Percentiles rank a stretch among this genome's conserved stretches.
Evolutionary conservation across 35 echinoderm and acorn worm species (phyloP).

Genomic region (Eucidaris tribuloides): DNA sequence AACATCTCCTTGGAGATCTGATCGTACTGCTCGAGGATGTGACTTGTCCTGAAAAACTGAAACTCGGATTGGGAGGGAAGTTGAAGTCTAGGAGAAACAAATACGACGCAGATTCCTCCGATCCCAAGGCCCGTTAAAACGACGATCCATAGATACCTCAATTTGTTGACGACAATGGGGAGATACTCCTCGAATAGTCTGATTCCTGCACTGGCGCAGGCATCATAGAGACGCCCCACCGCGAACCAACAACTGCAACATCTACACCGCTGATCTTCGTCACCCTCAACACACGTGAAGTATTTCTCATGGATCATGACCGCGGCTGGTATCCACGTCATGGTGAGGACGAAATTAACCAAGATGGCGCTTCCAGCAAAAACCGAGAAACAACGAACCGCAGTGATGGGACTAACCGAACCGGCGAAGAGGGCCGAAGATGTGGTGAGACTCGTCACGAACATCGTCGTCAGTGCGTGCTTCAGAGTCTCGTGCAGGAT

Average conservation of each 20-base stretch:
- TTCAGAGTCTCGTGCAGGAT: conserved; percentile 57
- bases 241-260: neutral
- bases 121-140: conserved; percentile 45
- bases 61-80: conserved; percentile 50
- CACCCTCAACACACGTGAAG: neutral
- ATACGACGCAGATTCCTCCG: conserved; percentile 42
- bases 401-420: conserved; percentile 53
- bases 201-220: neutral
- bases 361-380: conserved; percentile 71
- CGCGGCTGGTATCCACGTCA: conserved; percentile 71
- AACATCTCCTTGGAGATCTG: conserved; percentile 58
- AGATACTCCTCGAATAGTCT: conserved; percentile 58
- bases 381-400: conserved; percentile 70
- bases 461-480: conserved; percentile 70
- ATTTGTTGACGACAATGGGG: conserved; percentile 53
- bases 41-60: conserved; percentile 49
- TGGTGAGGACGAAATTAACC: conserved; percentile 77
- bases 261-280: neutral
- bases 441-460: conserved; percentile 94
- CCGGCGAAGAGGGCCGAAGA: conserved; percentile 66
- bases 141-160: conserved; percentile 57
- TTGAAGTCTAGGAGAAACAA: conserved; percentile 29
- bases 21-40: conserved; percentile 81
- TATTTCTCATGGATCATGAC: conserved; percentile 80
- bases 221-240: neutral